Percentiles rank a stretch among this genome's conserved stretches.
Evolutionary conservation across 2,888 invertebrate genomes (phyloP).

Genomic region (Synanthedon andrenaeformis): DNA sequence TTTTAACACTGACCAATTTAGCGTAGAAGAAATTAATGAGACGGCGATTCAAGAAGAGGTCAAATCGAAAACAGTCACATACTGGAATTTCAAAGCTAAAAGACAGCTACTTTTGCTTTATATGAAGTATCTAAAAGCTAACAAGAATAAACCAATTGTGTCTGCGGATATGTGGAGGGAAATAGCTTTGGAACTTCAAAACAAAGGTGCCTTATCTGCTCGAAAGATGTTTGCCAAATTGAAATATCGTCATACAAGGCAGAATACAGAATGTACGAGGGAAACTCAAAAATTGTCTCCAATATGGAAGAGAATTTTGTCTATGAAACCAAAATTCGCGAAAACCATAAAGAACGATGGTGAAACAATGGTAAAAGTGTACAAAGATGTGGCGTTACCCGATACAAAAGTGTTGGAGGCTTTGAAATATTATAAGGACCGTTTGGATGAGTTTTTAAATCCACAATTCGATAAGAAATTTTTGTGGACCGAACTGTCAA

Average conservation of each 20-base stretch:
- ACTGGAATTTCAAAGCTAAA: slow-evolving; percentile 44
- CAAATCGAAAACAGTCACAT: slow-evolving; percentile 7
- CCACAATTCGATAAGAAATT: slow-evolving; percentile 51
- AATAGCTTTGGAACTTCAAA: slow-evolving; percentile 31
- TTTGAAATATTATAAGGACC: slow-evolving; percentile 41
- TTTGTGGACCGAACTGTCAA: slow-evolving; percentile 47
- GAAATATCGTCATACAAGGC: slow-evolving; percentile 23
- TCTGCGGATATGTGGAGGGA: slow-evolving; percentile 45
- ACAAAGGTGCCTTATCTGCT: slow-evolving; percentile 33
- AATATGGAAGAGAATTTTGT: slow-evolving; percentile 12
- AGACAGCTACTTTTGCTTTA: slow-evolving; percentile 37
- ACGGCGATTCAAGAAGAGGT: slow-evolving; percentile 4
- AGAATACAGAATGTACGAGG: no score
- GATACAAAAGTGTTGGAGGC: slow-evolving; percentile 36
- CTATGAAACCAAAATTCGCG: slow-evolving; percentile 33
- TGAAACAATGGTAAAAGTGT: slow-evolving; percentile 15
- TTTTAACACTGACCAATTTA: slow-evolving; percentile 28
- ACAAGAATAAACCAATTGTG: slow-evolving; percentile 33
- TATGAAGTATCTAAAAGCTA: slow-evolving; percentile 37
- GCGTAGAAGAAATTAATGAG: slow-evolving; percentile 15
- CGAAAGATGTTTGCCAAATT: slow-evolving; percentile 42
- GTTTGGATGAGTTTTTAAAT: slow-evolving; percentile 48
- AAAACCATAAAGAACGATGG: slow-evolving; percentile 23
- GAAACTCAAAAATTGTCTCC: slow-evolving; percentile 6
- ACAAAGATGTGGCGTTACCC: slow-evolving; percentile 33